Evolutionary conservation across 1,140 invertebrate genomes (phyloP).

Genomic region (Macrobrachium rosenbergii): DNA sequence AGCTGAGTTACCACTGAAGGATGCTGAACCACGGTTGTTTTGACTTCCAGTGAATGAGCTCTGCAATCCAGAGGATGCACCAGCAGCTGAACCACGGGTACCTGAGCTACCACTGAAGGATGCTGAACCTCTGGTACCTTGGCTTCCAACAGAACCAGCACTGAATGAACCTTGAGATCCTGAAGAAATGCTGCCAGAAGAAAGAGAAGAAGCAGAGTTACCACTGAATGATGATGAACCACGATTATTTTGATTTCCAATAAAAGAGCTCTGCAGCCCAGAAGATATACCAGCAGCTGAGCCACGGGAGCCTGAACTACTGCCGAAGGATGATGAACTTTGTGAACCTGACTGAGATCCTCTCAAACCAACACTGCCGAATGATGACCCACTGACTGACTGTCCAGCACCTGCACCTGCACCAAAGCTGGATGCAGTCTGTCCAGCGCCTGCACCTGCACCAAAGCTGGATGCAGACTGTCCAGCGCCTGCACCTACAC

Average conservation of each 20-base stretch:
- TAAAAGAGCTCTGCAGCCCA: background rate
- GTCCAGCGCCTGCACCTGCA: no score
- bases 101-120: background rate
- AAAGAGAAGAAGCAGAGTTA: background rate
- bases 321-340: background rate
- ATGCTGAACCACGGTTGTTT: background rate
- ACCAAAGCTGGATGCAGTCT: no score
- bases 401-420: no score
- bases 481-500: no score
- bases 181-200: background rate
- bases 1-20: background rate
- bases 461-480: background rate
- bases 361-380: background rate
- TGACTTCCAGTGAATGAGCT: no score
- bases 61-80: background rate
- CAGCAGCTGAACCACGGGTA: background rate
- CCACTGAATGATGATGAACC: background rate
- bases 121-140: background rate
- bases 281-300: background rate
- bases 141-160: background rate
- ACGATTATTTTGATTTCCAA: no score
- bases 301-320: background rate
- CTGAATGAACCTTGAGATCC: conserved; percentile 21
- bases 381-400: no score
- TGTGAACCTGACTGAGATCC: conserved; percentile 1